A percentile compares a stretch with the other conserved stretches of the same genome.
phyloP scores from a whole-genome alignment of 1,140 invertebrate genomes.

The Drosophila hydei region DNA sequence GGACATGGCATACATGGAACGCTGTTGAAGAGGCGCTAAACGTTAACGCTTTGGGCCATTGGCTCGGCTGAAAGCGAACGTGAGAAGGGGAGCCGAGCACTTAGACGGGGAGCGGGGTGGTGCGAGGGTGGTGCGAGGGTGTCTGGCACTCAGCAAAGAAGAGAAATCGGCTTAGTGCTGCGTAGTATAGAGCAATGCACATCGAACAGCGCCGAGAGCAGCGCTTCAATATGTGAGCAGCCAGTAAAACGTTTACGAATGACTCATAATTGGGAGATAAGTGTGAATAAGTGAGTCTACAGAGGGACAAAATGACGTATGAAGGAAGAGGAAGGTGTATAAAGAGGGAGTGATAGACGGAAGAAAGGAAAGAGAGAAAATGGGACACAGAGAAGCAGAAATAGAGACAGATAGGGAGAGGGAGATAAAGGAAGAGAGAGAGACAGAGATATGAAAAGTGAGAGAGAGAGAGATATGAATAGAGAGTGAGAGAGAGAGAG shows the following conservation, averaged over 20 bases:
- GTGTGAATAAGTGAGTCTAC: neutral
- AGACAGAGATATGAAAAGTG: neutral
- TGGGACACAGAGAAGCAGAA: neutral
- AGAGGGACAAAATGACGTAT: too few species aligned
- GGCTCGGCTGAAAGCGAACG: conserved; percentile 6
- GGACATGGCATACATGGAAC: conserved; percentile 6
- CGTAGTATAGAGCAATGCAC: neutral
- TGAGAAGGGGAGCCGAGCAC: neutral
- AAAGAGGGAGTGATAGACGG: too few species aligned
- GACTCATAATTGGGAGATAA: neutral
- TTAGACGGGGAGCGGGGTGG: neutral
- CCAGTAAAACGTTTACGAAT: neutral
- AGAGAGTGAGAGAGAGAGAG: neutral
- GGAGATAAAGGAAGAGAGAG: neutral
- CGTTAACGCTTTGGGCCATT: conserved; percentile 70
- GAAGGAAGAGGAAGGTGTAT: too few species aligned
- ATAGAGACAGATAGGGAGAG: neutral
- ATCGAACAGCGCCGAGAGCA: neutral
- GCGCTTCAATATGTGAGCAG: neutral
- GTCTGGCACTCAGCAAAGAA: neutral
- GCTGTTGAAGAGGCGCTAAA: conserved; percentile 55
- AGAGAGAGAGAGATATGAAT: neutral
- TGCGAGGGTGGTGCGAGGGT: neutral
- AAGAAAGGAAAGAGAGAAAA: neutral
- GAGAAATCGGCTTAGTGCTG: neutral